Conservation (phyloP, 1,140 invertebrate genomes). For the Mya arenaria region DNA sequence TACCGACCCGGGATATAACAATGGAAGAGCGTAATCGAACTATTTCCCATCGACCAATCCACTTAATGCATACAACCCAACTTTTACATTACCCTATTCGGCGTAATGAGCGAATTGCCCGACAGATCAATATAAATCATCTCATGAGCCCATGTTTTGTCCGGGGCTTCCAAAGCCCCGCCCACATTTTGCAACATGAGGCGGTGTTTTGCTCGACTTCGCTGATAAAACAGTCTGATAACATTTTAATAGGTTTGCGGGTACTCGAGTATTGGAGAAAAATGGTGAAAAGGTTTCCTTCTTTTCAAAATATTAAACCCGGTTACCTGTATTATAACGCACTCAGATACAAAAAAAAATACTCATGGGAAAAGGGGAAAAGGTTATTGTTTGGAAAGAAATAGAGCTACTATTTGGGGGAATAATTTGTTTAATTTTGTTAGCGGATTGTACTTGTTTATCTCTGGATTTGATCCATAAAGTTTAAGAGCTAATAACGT, state of each 20-base stretch:
- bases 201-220: slow-evolving; percentile 40
- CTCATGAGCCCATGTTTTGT: slow-evolving; percentile 21
- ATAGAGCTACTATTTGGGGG: no score
- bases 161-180: slow-evolving; percentile 7
- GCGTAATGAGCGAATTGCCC: slow-evolving; percentile 35
- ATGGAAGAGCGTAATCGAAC: neutral
- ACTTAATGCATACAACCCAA: slow-evolving; percentile 1
- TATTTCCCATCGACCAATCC: slow-evolving; percentile 12
- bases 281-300: no score
- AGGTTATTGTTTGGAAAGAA: neutral
- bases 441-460: no score
- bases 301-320: no score
- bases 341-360: no score
- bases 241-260: no score
- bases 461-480: no score
- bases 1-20: neutral
- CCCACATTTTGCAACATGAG: slow-evolving; percentile 39
- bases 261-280: no score
- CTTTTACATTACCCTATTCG: neutral
- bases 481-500: no score
- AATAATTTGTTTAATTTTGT: no score
- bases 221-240: no score
- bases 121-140: slow-evolving; percentile 33
- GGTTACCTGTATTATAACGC: no score
- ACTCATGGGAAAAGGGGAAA: slow-evolving; percentile 26